phyloP scores from a whole-genome alignment of 2,888 invertebrate species.

The Parapristionchus giblindavisi region DNA sequence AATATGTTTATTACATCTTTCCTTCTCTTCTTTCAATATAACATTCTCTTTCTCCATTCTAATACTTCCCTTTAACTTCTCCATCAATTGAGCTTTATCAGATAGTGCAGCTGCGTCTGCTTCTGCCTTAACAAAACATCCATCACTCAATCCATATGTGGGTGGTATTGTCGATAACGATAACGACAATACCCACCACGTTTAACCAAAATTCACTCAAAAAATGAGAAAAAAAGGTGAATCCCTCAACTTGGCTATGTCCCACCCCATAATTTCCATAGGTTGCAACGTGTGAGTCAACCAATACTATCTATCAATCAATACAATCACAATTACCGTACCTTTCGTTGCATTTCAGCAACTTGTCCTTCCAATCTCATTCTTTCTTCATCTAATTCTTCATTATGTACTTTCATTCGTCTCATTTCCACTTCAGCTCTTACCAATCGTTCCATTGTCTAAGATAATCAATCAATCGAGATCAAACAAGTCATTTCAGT shows the following conservation, averaged over 20 bases:
- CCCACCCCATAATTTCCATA: background rate
- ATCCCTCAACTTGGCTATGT: background rate
- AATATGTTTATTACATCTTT: too few relatives aligned
- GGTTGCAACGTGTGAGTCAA: background rate
- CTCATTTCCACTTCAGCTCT: slow-evolving; percentile 51
- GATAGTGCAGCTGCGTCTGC: slow-evolving; percentile 1
- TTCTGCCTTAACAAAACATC: slow-evolving; percentile 3
- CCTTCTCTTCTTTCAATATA: slow-evolving; percentile 20
- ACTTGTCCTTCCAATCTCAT: slow-evolving; percentile 10
- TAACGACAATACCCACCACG: too few relatives aligned
- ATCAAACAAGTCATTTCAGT: background rate
- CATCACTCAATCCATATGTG: too few relatives aligned
- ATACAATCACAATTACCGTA: background rate
- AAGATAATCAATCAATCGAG: background rate
- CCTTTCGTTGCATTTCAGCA: slow-evolving; percentile 6
- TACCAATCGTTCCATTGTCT: slow-evolving; percentile 48
- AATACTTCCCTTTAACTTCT: slow-evolving; percentile 11
- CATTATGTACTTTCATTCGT: slow-evolving; percentile 47
- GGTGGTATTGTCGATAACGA: too few relatives aligned
- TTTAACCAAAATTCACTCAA: background rate
- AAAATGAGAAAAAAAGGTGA: background rate
- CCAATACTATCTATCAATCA: background rate
- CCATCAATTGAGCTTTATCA: slow-evolving; percentile 18
- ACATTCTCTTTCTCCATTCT: slow-evolving; percentile 15
- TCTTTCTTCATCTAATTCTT: slow-evolving; percentile 42